These are phyloP conservation scores for Fukomys damarensis DNA, from an alignment of 2,113 vertebrate species.

Conservation along the genomic window DNA sequence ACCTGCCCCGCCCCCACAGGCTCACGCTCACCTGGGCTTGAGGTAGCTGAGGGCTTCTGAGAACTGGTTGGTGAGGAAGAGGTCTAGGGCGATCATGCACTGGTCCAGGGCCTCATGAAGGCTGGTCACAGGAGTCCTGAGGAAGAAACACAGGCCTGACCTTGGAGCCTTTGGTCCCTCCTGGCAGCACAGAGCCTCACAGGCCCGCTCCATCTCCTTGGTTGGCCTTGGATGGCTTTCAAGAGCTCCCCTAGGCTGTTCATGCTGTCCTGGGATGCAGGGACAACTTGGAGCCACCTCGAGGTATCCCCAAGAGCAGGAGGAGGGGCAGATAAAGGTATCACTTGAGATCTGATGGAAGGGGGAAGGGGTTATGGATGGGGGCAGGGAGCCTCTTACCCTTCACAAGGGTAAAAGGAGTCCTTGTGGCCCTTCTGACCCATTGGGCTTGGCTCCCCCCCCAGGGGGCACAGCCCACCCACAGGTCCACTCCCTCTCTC, in stretches of 20 bases:
- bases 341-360: background rate
- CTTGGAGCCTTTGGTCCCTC: background rate
- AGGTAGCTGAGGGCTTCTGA: slow-evolving; percentile 93
- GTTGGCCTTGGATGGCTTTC: background rate
- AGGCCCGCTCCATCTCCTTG: background rate
- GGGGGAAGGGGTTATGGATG: background rate
- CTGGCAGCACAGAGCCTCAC: background rate
- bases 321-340: background rate
- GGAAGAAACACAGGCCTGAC: background rate
- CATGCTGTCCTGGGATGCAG: background rate
- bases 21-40: slow-evolving; percentile 89
- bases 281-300: background rate
- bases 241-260: background rate
- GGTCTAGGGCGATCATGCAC: slow-evolving; percentile 95
- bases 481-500: slow-evolving; percentile 7
- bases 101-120: slow-evolving; percentile 93
- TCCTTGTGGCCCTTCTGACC: slow-evolving; percentile 75
- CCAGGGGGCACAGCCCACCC: slow-evolving; percentile 14
- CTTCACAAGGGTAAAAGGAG: slow-evolving; percentile 7
- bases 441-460: slow-evolving; percentile 52
- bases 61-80: slow-evolving; percentile 97
- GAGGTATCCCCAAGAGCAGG: background rate
- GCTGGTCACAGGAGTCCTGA: slow-evolving; percentile 82
- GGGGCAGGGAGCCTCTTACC: slow-evolving; percentile 21
- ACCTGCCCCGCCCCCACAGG: fast-evolving